Conservation (phyloP, 2,888 invertebrate species). For the Acanthosoma haemorrhoidale region DNA sequence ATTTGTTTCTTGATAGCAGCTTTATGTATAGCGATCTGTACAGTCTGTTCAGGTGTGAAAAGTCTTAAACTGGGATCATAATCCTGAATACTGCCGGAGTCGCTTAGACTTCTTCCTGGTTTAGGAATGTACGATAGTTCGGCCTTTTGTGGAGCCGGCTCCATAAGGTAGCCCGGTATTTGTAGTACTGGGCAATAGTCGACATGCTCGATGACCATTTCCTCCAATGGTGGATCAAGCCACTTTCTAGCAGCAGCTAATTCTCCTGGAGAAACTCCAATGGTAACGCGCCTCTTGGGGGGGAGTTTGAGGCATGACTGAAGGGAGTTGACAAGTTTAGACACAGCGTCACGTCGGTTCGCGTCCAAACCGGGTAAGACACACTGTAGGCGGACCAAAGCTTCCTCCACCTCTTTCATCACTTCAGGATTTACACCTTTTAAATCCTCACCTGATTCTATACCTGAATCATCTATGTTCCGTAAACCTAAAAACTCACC, state of each 20-base stretch:
- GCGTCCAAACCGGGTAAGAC: slow-evolving; percentile 57
- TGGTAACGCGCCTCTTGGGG: slow-evolving; percentile 70
- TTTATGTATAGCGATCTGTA: slow-evolving; percentile 47
- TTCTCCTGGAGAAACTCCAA: slow-evolving; percentile 77
- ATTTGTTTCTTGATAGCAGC: slow-evolving; percentile 48
- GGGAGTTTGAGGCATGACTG: slow-evolving; percentile 53
- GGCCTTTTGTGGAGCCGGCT: slow-evolving; percentile 35
- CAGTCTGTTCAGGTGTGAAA: slow-evolving; percentile 46
- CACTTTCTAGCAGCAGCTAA: slow-evolving; percentile 70
- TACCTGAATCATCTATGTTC: slow-evolving; percentile 57
- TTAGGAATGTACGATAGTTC: slow-evolving; percentile 32
- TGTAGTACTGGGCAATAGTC: slow-evolving; percentile 32
- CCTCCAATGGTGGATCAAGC: slow-evolving; percentile 35
- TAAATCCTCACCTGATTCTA: slow-evolving; percentile 65
- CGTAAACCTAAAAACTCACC: slow-evolving; percentile 59
- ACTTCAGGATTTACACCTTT: slow-evolving; percentile 57
- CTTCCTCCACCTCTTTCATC: slow-evolving; percentile 69
- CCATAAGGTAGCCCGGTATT: slow-evolving; percentile 35
- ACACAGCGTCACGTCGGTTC: slow-evolving; percentile 55
- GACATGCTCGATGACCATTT: slow-evolving; percentile 22
- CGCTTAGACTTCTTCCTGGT: slow-evolving; percentile 31
- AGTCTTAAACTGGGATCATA: slow-evolving; percentile 46
- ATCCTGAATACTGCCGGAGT: slow-evolving; percentile 39
- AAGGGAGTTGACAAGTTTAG: slow-evolving; percentile 64
- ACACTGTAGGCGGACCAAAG: slow-evolving; percentile 66